Evolutionary conservation across 2,888 invertebrate genomes (phyloP), one percentile per base, ranked within the genome.

Genomic region (Dasypogon diadema): DNA sequence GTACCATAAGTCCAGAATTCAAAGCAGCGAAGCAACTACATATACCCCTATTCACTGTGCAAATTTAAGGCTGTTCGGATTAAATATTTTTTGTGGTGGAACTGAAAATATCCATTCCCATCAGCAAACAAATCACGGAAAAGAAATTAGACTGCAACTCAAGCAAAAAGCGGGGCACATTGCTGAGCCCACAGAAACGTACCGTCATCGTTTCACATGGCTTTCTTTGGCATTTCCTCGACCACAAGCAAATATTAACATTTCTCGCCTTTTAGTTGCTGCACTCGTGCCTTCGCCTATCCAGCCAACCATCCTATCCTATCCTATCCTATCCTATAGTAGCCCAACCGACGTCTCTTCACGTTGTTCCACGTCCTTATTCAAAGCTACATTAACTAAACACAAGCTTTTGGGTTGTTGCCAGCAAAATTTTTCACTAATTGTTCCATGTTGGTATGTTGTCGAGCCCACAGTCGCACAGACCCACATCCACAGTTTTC

Each of bases 381-480:
- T 51, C 21, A 21, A 51, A 51, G 21, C 16, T 51, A 51, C 51
- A 51, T 51, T 51, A 51, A 51, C 51, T 51, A 51, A 51, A 51
- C 51, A 51, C 51, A 51, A 51, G 51, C 16, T 51, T 51, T 51
- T 51, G 51, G 51, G 51, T 18, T 5, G 51, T 5, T 51, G 51
- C 51, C 51, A 51, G 18, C 18, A 51, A 18, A 51, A 51, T 51
- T 51, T 51, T 51, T 51, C 51, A 51, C 51, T 51, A 51, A 51
- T 51, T 51, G 51, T 51, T 51, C 18, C 51, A 51, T 51, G 51
- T 51, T 51, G 51, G 51, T 16, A 51, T 51, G 51, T 51, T 51
- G 6, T 21, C 16, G 16, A 51, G 51, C 16, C 16, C 51, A 51
- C 22, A 51, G 21, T 51, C 51, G 21, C 48, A n/a, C n/a, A 51